Conservation (phyloP, 2,888 invertebrate species). For the Synanthedon vespiformis region DNA sequence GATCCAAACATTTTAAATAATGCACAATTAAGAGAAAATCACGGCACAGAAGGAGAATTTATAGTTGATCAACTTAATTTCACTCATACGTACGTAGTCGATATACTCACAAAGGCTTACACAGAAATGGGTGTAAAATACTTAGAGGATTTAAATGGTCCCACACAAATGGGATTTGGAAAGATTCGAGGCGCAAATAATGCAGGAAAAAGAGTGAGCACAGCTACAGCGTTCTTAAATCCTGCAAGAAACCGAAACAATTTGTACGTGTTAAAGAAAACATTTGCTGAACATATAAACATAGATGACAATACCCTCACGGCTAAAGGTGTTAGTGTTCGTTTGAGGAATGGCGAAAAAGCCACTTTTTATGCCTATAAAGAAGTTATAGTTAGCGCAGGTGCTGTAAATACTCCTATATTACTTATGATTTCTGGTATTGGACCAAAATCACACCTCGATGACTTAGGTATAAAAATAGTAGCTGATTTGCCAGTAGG, state of each 20-base stretch:
- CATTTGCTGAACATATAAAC: constrained; percentile 28
- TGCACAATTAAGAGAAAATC: constrained; percentile 37
- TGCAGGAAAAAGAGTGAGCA: constrained; percentile 66
- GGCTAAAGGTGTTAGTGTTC: constrained; percentile 36
- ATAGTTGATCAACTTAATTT: constrained; percentile 60
- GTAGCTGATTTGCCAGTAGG: constrained; percentile 45
- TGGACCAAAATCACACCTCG: constrained; percentile 37
- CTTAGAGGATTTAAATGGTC: constrained; percentile 49
- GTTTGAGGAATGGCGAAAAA: constrained; percentile 24
- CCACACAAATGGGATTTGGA: constrained; percentile 65
- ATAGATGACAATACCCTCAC: constrained; percentile 25
- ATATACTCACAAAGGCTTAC: constrained; percentile 47
- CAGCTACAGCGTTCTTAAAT: constrained; percentile 62
- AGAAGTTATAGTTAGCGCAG: constrained; percentile 50
- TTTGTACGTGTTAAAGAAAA: constrained; percentile 41
- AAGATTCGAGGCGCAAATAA: constrained; percentile 61
- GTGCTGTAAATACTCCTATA: constrained; percentile 45
- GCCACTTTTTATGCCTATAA: constrained; percentile 34
- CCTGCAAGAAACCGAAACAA: constrained; percentile 36
- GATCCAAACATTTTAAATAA: constrained; percentile 48
- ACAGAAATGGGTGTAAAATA: constrained; percentile 60
- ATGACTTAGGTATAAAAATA: constrained; percentile 32
- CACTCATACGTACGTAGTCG: constrained; percentile 37
- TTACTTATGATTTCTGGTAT: constrained; percentile 51
- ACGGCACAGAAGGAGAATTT: constrained; percentile 62